Conservation (phyloP, 2,888 invertebrate genomes). For the Dascillus cervinus region DNA sequence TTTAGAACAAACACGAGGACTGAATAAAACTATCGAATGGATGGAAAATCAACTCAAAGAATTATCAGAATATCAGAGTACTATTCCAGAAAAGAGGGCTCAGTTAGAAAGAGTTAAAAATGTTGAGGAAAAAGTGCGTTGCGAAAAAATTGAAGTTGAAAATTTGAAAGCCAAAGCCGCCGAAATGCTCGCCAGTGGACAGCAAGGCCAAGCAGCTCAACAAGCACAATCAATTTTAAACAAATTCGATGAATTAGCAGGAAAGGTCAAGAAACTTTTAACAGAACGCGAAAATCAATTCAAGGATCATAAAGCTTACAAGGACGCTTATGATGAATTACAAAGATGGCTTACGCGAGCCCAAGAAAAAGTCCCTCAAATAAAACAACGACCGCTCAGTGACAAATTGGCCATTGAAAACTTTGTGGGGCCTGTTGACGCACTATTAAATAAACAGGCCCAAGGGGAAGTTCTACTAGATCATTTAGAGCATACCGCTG, state of each 20-base stretch:
- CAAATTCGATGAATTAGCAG: conserved; percentile 72
- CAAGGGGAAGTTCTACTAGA: conserved; percentile 84
- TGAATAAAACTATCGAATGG: conserved; percentile 74
- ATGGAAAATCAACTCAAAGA: conserved; percentile 69
- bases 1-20: conserved; percentile 77
- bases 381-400: conserved; percentile 75
- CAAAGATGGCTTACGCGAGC: conserved; percentile 82
- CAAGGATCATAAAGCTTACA: conserved; percentile 80
- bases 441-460: conserved; percentile 78
- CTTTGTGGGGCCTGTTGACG: conserved; percentile 79
- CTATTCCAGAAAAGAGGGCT: conserved; percentile 77
- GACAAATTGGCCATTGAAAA: conserved; percentile 85
- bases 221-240: conserved; percentile 81
- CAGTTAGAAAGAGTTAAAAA: conserved; percentile 80
- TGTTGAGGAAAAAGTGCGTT: conserved; percentile 79
- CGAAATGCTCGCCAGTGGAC: conserved; percentile 80
- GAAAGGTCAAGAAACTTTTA: conserved; percentile 65
- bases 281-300: conserved; percentile 78
- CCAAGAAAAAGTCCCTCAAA: conserved; percentile 80
- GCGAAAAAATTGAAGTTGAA: conserved; percentile 86
- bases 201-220: conserved; percentile 73
- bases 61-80: conserved; percentile 65
- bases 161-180: conserved; percentile 73
- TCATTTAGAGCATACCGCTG: conserved; percentile 78
- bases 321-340: conserved; percentile 85